These are phyloP conservation scores for Camelus dromedarius DNA, from an alignment of 2,113 vertebrate genomes.

Conservation along the genomic window DNA sequence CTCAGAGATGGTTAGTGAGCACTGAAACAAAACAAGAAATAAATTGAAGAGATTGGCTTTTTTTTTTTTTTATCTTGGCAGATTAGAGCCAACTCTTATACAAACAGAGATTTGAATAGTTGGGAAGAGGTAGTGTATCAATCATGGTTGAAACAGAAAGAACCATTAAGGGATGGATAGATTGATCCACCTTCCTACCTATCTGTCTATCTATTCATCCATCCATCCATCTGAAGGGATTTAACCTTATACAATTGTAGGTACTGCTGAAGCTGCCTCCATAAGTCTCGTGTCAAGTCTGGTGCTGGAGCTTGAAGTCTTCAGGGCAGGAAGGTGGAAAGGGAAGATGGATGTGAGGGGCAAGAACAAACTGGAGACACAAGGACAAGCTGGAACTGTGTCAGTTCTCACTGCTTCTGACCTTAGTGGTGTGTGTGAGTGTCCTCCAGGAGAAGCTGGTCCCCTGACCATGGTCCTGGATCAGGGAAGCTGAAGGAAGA, in stretches of 20 bases:
- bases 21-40: not conserved
- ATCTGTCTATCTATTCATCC: not conserved
- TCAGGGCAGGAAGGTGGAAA: not conserved
- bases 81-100: not conserved
- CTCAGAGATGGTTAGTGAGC: not conserved
- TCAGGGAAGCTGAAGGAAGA: not conserved
- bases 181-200: no score
- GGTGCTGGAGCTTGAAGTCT: not conserved
- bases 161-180: not conserved
- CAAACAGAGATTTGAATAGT: not conserved
- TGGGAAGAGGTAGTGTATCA: not conserved
- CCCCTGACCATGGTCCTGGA: not conserved
- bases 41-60: not conserved
- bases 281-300: not conserved
- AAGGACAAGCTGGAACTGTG: not conserved
- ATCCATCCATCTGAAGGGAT: no score
- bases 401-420: not conserved
- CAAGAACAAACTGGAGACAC: not conserved
- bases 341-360: not conserved
- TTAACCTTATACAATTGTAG: not conserved
- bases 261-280: not conserved
- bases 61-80: not conserved
- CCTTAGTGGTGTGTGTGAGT: not conserved
- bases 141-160: not conserved
- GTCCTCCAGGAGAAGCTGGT: not conserved